Conservation (phyloP, 2,888 invertebrate species). For the Metalampra italica region DNA sequence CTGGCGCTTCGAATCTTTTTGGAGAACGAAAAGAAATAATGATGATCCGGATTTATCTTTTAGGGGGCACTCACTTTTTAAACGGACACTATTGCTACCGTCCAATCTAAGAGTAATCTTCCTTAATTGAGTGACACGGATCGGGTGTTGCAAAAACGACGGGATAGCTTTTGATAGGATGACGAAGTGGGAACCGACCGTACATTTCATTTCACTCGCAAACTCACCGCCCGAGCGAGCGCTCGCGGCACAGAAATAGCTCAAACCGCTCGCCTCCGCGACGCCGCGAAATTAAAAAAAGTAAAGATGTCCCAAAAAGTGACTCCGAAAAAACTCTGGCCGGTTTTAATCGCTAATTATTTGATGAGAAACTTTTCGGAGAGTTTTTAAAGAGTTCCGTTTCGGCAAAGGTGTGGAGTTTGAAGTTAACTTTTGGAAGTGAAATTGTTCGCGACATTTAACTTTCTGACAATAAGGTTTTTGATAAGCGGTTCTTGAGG, state of each 20-base stretch:
- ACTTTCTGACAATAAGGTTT: conserved; percentile 8
- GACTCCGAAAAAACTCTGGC: conserved; percentile 29
- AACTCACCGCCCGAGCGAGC: conserved; percentile 39
- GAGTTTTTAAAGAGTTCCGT: not conserved
- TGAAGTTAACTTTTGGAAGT: not conserved
- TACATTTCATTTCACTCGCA: conserved; percentile 54
- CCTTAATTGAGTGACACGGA: conserved; percentile 43
- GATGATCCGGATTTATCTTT: not conserved
- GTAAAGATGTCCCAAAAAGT: conserved; percentile 41
- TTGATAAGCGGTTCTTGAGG: not conserved
- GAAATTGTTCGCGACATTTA: conserved; percentile 15
- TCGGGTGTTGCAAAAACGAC: conserved; percentile 26
- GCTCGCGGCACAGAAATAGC: conserved; percentile 42
- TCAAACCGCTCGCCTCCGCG: conserved; percentile 20
- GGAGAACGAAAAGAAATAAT: not conserved
- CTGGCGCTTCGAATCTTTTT: too few relatives aligned
- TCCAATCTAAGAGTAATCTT: conserved; percentile 41
- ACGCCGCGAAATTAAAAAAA: conserved; percentile 23
- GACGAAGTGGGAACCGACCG: conserved; percentile 36
- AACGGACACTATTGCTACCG: conserved; percentile 19
- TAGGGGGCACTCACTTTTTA: conserved; percentile 16
- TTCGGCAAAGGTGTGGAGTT: not conserved
- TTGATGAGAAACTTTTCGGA: not conserved
- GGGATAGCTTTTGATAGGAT: conserved; percentile 35
- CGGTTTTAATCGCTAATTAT: not conserved